Percentiles rank a stretch among this genome's conserved stretches.
Evolutionary conservation across 2,113 vertebrate species (phyloP).

Genomic region (Chitala chitala): DNA sequence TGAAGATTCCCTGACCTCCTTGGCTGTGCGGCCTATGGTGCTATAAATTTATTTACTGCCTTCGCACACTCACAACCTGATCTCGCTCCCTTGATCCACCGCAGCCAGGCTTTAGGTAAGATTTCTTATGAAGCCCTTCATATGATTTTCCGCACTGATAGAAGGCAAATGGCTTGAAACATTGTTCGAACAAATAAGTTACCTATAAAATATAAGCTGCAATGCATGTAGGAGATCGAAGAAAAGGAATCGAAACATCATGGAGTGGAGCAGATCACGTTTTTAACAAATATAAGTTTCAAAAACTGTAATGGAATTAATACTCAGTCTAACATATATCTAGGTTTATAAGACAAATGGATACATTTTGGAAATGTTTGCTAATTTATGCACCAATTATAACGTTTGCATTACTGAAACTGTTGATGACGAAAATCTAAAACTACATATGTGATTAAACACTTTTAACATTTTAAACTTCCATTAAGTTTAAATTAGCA

Average conservation of each 20-base stretch:
- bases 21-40: conserved; percentile 50
- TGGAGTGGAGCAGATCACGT: conserved; percentile 63
- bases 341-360: no score
- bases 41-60: conserved; percentile 64
- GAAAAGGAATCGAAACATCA: conserved; percentile 64
- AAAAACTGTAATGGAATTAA: no score
- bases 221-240: conserved; percentile 54
- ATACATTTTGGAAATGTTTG: conserved; percentile 29
- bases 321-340: no score
- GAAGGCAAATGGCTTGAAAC: conserved; percentile 46
- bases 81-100: conserved; percentile 55
- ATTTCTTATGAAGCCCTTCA: conserved; percentile 32
- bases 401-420: conserved; percentile 41
- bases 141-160: conserved; percentile 41
- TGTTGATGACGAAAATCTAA: not conserved
- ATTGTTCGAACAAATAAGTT: conserved; percentile 49
- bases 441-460: conserved; percentile 22
- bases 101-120: conserved; percentile 32
- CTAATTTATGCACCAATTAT: conserved; percentile 36
- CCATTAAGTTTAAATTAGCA: not conserved
- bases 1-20: conserved; percentile 62
- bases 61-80: conserved; percentile 52
- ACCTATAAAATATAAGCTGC: conserved; percentile 44
- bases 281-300: no score
- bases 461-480: not conserved